These are phyloP conservation scores for Ophonus ardosiacus DNA, from an alignment of 2,888 invertebrate genomes.

Conservation along the genomic window DNA sequence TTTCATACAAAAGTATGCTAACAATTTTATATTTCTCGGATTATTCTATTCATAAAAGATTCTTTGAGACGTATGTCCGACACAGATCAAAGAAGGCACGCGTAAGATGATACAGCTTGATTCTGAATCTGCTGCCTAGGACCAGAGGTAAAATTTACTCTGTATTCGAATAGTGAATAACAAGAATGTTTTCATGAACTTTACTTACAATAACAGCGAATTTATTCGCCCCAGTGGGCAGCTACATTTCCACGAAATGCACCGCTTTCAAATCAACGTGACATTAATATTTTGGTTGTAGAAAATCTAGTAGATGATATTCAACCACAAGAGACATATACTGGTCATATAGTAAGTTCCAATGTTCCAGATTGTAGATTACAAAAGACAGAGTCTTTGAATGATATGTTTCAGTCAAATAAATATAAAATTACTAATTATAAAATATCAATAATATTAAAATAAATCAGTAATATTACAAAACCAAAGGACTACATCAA, in stretches of 20 bases:
- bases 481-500: no score
- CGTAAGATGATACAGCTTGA: slow-evolving; percentile 55
- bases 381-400: no score
- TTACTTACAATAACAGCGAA: slow-evolving; percentile 5
- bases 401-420: no score
- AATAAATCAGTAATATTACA: no score
- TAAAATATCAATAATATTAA: no score
- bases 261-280: neutral
- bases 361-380: no score
- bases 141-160: slow-evolving; percentile 21
- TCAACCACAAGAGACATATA: neutral
- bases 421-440: no score
- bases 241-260: neutral
- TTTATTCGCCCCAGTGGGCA: neutral
- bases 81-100: slow-evolving; percentile 57
- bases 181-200: slow-evolving; percentile 29
- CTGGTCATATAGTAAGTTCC: no score
- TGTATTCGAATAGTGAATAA: slow-evolving; percentile 6
- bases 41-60: slow-evolving; percentile 63
- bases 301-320: neutral
- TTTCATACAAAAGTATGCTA: slow-evolving; percentile 63
- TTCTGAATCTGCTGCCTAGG: slow-evolving; percentile 13
- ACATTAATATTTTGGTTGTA: neutral
- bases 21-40: slow-evolving; percentile 63
- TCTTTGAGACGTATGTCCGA: slow-evolving; percentile 61